Base-by-base conservation (phyloP, 2,797 vertebrate species). In the Scolopax bukidnonensis region DNA sequence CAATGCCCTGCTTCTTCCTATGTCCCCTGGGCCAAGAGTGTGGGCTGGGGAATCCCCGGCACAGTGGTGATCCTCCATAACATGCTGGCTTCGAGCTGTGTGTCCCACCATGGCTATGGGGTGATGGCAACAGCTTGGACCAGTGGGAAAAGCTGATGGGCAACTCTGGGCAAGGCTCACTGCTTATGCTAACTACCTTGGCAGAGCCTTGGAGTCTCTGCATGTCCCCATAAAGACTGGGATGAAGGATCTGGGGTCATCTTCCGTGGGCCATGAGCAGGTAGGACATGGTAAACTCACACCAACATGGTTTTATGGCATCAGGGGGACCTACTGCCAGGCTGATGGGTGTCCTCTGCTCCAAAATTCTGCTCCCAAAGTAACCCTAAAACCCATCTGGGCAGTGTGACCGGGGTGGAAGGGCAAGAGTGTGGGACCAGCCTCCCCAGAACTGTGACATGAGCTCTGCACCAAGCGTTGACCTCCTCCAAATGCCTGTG, bases 221-320 rank as follows among this genome's bases (percentile, higher is more conserved):
- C 5, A 8, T 15, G 8, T 30, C 23, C 43, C 25, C 30, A 30
- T 11, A 65, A 38, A 41, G 41, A 30, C 10, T 0, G 1, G 6
- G 5, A 3, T 51, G 59, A 76, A 17, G 28, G 41, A 51, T 48
- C 14, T 51, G 38, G 47, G n/a, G 27, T 73, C 48, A 38, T 41
- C 60, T 68, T 30, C 25, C 30, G 8, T 5, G 28, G 43, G 25
- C 32, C 18, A 4, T 8, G 38, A 27, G 45, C 27, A 36, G 27
- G 7, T 27, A 10, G 30, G 47, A 27, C 1, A 0, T 4, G 33
- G 53, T 41, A 36, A 43, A 24, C 41, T 69, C n/a, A 18, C 18
- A 14, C 14, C 1, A 1, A 3, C 0, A 0, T 20, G 40, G 30
- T 32, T 90, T 64, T 47, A 32, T 27, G 50, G 45, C 3, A 8